Base-by-base conservation (phyloP, 2,888 invertebrate species). In the Caenorhabditis afra region DNA sequence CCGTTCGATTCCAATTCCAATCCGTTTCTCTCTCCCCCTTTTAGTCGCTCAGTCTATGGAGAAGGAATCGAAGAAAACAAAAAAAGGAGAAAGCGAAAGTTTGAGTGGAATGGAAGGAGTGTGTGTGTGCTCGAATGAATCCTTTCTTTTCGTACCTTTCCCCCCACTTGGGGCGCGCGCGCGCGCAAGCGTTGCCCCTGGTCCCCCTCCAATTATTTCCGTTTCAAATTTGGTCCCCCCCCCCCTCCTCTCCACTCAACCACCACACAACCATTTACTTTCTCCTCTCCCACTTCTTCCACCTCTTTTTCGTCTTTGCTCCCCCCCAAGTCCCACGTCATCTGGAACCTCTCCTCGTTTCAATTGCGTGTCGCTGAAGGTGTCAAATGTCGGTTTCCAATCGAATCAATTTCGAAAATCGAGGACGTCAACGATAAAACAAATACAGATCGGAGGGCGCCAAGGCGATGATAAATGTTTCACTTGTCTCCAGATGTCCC, bases 141-240 rank as follows among this genome's bases (percentile, higher is more conserved):
- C 70, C 18, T 53, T 70, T 70, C 70, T 70, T 61, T 55, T 61
- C 70, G 55, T 61, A 61, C 61, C 53, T 61, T 52, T 16, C 16
- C 20, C 35, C n/a, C n/a, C n/a, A n/a, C n/a, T 11, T 35, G 47
- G 3, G 44, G 14, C 3, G 44, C 44, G n/a, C 20, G n/a, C 20
- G 22, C 57, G 7, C 41, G 14, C 4, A 14, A 7, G 20, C 16
- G 10, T 11, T 10, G 29, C 35, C 14, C 44, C 8, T 18, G 57
- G 39, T 29, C 70, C 61, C 66, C 37, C n/a, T n/a, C n/a, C 66
- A 66, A 66, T 66, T 66, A 66, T 66, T 66, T 66, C 66, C 66
- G 66, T 66, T 70, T 70, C 70, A 70, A 53, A 70, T 70, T 70
- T 45, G 39, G 44, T 58, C 58, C n/a, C 23, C 58, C 20, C 10